Evolutionary conservation across 2,113 vertebrate species (phyloP), one percentile per base, ranked within the genome.

Genomic region (Sander vitreus): DNA sequence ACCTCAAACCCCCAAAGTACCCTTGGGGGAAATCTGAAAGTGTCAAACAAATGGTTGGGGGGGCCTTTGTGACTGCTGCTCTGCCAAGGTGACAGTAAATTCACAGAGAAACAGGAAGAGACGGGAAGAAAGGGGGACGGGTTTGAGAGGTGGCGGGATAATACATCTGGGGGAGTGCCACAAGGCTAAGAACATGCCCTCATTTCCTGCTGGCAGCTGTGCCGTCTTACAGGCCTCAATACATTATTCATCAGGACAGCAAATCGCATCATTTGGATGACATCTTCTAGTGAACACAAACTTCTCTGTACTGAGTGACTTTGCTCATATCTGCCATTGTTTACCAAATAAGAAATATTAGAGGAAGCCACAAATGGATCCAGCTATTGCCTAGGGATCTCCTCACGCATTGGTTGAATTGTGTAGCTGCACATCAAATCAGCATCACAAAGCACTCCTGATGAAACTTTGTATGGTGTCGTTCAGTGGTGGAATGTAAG

Each of bases 351-450:
- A 76, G 73, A 50, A 66, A 84, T 86, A 83, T 65, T 76, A 51
- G 57, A 63, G 27, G 66, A 60, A 67, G 85, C 74, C 83, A 80
- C 76, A 92, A 92, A 95, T 92, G 93, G 86, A 80, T 36, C 21
- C 70, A 14, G 47, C 72, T 80, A 77, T 87, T 14, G 90, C 85
- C 70, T 66, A 62, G 73, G 84, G 71, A 86, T 81, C 76, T 80
- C 64, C 80, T 72, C 16, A 11, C 74, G 73, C 75, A 39, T 72
- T 83, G 74, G 45, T 89, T 87, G 68, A 87, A 76, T 84, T 65
- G 68, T 76, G 80, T 53, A 27, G 72, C 73, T 70, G 33, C 85
- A 45, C 64, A 78, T 86, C 59, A 77, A 45, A 85, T 79, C 74
- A 84, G 78, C 68, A 47, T 65, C 66, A 73, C 76, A 73, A 78